These are phyloP conservation scores for Drosophila nikananu DNA, from an alignment of 1,140 invertebrate genomes.

Conservation along the genomic window DNA sequence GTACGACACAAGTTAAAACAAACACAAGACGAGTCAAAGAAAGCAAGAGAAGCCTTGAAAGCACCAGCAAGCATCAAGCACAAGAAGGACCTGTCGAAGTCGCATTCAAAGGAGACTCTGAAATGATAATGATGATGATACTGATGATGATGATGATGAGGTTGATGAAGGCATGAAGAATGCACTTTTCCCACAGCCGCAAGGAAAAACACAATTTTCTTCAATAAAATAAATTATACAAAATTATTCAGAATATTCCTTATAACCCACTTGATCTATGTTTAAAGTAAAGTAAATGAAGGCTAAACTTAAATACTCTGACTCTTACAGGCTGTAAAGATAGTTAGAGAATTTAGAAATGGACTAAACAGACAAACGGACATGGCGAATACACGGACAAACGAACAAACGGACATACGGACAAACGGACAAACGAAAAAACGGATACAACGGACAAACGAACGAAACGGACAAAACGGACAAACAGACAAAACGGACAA, in stretches of 20 bases:
- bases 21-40: constrained; percentile 32
- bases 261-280: background rate
- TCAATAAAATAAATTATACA: background rate
- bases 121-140: background rate
- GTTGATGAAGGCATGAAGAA: background rate
- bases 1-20: constrained; percentile 48
- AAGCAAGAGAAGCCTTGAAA: background rate
- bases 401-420: too few species aligned
- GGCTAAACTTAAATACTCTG: background rate
- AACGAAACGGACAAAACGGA: too few species aligned
- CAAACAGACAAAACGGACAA: too few species aligned
- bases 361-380: too few species aligned
- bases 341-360: background rate
- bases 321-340: background rate
- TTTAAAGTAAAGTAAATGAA: background rate
- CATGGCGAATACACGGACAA: too few species aligned
- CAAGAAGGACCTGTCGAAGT: constrained; percentile 9
- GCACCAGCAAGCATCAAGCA: background rate
- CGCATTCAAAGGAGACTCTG: background rate
- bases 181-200: background rate
- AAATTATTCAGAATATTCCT: background rate
- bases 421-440: too few species aligned
- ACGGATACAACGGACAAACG: too few species aligned
- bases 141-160: background rate
- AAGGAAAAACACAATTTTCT: background rate